Percentiles rank a stretch among this genome's conserved stretches.
Conservation (phyloP, 2,113 vertebrate species). For the Panurus biarmicus region DNA sequence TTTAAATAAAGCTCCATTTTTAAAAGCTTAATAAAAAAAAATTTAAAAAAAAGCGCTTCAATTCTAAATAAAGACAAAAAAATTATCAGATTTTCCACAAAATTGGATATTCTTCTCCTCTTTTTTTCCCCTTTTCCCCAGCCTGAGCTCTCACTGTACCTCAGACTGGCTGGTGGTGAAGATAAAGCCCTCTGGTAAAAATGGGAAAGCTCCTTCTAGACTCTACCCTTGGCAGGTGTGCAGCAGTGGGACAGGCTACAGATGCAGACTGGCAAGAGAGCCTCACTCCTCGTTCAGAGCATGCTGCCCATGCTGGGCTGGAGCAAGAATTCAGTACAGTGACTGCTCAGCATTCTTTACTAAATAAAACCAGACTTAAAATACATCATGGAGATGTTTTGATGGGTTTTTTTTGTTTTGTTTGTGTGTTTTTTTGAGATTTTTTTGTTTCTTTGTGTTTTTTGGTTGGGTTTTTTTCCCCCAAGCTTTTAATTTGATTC, state of each 20-base stretch:
- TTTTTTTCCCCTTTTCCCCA: fast-evolving
- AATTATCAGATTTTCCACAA: not conserved
- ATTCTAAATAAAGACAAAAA: not conserved
- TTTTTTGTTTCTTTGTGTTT: too few species aligned
- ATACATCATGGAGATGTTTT: not conserved
- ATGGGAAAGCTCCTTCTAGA: not conserved
- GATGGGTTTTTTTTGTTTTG: fast-evolving
- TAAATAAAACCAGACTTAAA: not conserved
- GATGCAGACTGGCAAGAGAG: not conserved
- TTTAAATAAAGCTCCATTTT: not conserved
- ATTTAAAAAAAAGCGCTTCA: too few species aligned
- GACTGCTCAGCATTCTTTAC: not conserved
- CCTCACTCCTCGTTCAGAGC: not conserved
- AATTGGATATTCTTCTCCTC: fast-evolving
- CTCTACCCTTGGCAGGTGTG: not conserved
- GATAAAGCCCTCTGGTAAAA: not conserved
- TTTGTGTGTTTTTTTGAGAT: too few species aligned
- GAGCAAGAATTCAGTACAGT: not conserved
- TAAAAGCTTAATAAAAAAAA: not conserved
- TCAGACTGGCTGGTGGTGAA: not conserved
- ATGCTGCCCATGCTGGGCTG: not conserved
- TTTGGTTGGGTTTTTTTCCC: fast-evolving
- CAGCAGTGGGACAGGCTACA: not conserved
- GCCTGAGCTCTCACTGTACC: not conserved
- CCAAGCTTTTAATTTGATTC: not conserved